Evolutionary conservation across 1,140 invertebrate species (phyloP).

Genomic region (Vollenhovia emeryi): DNA sequence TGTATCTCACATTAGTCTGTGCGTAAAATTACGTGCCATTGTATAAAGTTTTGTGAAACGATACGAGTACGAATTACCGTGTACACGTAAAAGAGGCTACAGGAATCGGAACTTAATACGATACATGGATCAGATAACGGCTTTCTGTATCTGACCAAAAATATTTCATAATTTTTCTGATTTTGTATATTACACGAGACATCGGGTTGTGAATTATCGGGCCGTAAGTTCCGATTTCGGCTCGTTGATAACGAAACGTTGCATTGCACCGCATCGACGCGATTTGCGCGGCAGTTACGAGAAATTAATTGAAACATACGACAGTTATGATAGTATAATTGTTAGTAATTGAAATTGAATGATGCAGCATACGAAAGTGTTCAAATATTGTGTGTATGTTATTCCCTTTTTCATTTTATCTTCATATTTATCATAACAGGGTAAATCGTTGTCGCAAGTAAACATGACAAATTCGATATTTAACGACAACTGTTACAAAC

Average conservation of each 20-base stretch:
- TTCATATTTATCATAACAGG: neutral
- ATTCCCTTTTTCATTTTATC: neutral
- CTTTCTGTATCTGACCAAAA: slow-evolving; percentile 6
- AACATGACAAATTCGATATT: neutral
- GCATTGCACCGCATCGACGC: neutral
- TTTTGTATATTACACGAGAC: neutral
- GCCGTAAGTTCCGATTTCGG: slow-evolving; percentile 14
- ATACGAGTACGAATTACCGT: neutral
- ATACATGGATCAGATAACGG: neutral
- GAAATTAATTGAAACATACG: slow-evolving; percentile 19
- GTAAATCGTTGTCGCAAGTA: neutral
- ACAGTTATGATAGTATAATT: neutral
- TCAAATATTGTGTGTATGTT: neutral
- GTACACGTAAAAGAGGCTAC: neutral
- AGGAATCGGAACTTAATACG: neutral
- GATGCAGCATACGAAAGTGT: neutral
- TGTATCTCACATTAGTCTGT: neutral
- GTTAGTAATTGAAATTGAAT: neutral
- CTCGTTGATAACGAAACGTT: neutral
- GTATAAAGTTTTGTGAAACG: slow-evolving; percentile 8
- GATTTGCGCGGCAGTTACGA: neutral
- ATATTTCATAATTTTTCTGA: slow-evolving; percentile 10
- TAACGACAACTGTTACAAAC: neutral
- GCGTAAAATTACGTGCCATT: neutral
- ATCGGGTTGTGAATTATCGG: neutral